phyloP scores from a whole-genome alignment of 2,888 invertebrate species.

The Spodoptera littoralis region DNA sequence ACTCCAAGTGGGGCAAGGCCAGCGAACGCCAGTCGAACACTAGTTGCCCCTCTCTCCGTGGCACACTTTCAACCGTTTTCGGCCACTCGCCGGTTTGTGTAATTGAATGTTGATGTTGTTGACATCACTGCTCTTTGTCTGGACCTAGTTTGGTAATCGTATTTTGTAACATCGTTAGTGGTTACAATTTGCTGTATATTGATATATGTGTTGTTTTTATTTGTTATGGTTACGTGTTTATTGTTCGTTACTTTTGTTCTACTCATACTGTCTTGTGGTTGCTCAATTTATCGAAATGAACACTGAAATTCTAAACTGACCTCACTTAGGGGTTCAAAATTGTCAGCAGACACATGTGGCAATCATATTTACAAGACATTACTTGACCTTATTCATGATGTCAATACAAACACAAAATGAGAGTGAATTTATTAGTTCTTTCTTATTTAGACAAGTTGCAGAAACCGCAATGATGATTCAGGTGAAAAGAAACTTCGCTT shows the following conservation, averaged over 20 bases:
- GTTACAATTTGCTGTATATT: slow-evolving; percentile 13
- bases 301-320: too few species aligned
- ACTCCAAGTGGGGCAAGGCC: slow-evolving; percentile 76
- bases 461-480: slow-evolving; percentile 23
- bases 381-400: neutral
- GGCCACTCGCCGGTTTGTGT: slow-evolving; percentile 65
- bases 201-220: slow-evolving; percentile 18
- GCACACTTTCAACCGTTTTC: slow-evolving; percentile 78
- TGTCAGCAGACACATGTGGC: neutral
- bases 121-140: slow-evolving; percentile 60
- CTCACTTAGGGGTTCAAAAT: neutral
- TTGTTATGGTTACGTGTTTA: slow-evolving; percentile 5
- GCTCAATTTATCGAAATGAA: too few species aligned
- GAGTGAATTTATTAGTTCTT: neutral
- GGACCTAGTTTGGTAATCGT: slow-evolving; percentile 54
- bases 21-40: slow-evolving; percentile 64
- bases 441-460: slow-evolving; percentile 11
- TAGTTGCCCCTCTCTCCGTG: slow-evolving; percentile 69
- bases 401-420: slow-evolving; percentile 11
- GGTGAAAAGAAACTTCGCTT: slow-evolving; percentile 10
- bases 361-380: neutral
- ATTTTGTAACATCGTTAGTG: slow-evolving; percentile 56
- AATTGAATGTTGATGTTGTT: slow-evolving; percentile 63
- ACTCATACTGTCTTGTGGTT: too few species aligned
- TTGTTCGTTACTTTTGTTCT: neutral